Evolutionary conservation across 2,888 invertebrate genomes (phyloP), one percentile per base, ranked within the genome.

Genomic region (Geophilus truncorum): DNA sequence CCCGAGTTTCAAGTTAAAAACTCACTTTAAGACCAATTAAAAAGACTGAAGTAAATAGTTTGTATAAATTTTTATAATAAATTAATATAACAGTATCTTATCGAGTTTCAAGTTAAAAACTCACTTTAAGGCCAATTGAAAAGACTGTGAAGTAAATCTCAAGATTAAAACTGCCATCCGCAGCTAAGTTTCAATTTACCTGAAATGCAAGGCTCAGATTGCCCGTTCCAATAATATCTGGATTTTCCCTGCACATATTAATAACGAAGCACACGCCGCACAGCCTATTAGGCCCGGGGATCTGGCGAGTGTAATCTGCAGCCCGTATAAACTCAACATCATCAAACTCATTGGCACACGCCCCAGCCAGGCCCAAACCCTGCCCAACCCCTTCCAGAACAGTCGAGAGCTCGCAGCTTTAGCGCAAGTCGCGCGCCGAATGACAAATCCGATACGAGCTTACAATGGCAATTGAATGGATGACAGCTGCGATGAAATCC

Each of bases 361-460:
- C 25, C 12, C 10, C 70, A n/a, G n/a, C 28, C 28, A 12, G 28
- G 25, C 70, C 23, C 15, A 70, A 28, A 23, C 28, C 28, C 23
- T 25, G n/a, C 12, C 18, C 45, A 45, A 45, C 23, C 70, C 70
- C 28, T 15, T 25, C 28, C 15, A 70, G 25, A 70, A 70, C 25
- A 25, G 23, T 10, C 9, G 70, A 28, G 70, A 28, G 70, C 70
- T 23, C 70, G n/a, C 23, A 70, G 70, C 70, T 70, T 70, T 70
- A 28, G 70, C 25, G 25, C 70, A 70, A 70, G 70, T 70, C 28
- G 70, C 70, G n/a, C 70, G 12, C 10, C 70, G 70, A 70, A 70
- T 70, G 70, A 70, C 70, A 70, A 70, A 70, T 70, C 70, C 70
- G 70, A 70, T 70, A 70, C 70, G 70, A 70, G 70, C 70, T 70